These are phyloP conservation scores for Thera britannica DNA, from an alignment of 2,888 invertebrate genomes.

Conservation along the genomic window DNA sequence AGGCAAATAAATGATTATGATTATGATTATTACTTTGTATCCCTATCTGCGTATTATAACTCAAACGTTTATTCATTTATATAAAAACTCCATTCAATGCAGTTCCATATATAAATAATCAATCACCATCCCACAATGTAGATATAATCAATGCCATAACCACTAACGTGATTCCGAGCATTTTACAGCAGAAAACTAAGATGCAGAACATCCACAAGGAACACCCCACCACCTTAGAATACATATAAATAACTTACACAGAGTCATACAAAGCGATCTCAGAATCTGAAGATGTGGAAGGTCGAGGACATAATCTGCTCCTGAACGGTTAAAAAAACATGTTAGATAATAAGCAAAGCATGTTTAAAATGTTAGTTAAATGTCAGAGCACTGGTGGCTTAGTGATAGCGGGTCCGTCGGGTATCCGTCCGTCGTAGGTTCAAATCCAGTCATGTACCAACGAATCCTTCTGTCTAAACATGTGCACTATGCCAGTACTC, in stretches of 20 bases:
- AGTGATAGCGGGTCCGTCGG: no score
- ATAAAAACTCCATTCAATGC: no score
- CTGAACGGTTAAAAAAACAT: conserved; percentile 36
- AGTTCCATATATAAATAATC: no score
- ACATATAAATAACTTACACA: conserved; percentile 51
- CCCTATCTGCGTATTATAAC: no score
- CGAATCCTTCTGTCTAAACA: no score
- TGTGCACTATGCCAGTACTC: no score
- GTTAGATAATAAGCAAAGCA: conserved; percentile 16
- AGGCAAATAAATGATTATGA: no score
- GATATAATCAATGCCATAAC: background rate
- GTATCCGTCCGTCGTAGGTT: no score
- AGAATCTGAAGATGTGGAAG: conserved; percentile 31
- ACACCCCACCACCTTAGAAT: conserved; percentile 12
- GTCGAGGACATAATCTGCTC: conserved; percentile 44
- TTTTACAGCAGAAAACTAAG: conserved; percentile 1
- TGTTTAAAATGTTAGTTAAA: conserved; percentile 26
- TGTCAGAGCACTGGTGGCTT: background rate
- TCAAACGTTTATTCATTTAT: no score
- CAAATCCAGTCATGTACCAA: no score
- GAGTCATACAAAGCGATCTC: conserved; percentile 45
- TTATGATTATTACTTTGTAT: background rate
- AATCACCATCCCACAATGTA: background rate
- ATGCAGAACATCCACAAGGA: conserved; percentile 15
- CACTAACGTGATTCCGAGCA: background rate